phyloP scores from a whole-genome alignment of 2,888 invertebrate genomes.

The Shargacucullia verbasci region DNA sequence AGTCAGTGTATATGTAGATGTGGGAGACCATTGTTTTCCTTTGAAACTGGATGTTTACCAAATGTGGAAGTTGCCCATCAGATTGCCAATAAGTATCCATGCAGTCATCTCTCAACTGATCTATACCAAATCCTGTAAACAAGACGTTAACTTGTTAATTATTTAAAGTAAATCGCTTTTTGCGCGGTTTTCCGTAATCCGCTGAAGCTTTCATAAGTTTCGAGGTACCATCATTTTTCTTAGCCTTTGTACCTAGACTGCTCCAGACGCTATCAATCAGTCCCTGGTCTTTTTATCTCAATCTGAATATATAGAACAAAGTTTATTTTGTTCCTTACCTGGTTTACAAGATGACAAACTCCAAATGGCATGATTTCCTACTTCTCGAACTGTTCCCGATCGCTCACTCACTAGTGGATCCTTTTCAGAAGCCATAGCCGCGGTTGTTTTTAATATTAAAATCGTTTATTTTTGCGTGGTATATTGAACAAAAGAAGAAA shows the following conservation, averaged over 20 bases:
- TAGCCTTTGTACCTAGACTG: too few species aligned
- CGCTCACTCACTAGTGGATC: conserved; percentile 84
- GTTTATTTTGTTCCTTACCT: conserved; percentile 86
- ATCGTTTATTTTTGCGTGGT: too few species aligned
- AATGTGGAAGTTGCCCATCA: conserved; percentile 99
- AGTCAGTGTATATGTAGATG: conserved; percentile 99
- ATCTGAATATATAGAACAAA: too few species aligned
- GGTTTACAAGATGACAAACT: conserved; percentile 99
- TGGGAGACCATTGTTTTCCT: conserved; percentile 98
- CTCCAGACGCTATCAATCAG: too few species aligned
- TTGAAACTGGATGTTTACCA: conserved; percentile 98
- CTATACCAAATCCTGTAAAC: conserved; percentile 97
- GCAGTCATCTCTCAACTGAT: conserved; percentile 97
- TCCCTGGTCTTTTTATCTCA: too few species aligned
- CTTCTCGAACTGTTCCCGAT: conserved; percentile 91
- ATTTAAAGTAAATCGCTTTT: background rate
- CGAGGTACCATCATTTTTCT: too few species aligned
- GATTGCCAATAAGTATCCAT: conserved; percentile 99
- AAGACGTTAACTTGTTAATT: conserved; percentile 3
- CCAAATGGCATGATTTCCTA: conserved; percentile 98
- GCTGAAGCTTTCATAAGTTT: too few species aligned
- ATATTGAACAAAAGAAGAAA: too few species aligned
- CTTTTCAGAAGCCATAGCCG: conserved; percentile 79
- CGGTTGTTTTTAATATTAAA: too few species aligned
- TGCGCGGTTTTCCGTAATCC: too few species aligned